A percentile compares a stretch with the other conserved stretches of the same genome.
These are phyloP conservation scores for Aradus depressus DNA, from an alignment of 2,888 invertebrate species.

Conservation along the genomic window DNA sequence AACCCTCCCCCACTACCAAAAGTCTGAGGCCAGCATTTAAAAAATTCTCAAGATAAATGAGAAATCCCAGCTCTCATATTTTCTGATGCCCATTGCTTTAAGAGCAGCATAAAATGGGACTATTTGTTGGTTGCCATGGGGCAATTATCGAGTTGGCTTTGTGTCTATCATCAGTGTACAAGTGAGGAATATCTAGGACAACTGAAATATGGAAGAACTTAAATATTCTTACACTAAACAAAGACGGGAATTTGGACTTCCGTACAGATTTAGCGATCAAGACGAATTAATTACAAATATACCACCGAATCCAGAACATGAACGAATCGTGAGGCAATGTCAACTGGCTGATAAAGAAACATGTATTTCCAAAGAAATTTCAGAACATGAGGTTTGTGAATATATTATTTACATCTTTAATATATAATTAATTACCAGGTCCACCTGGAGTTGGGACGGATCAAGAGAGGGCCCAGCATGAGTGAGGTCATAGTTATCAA, in stretches of 20 bases:
- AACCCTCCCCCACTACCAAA: too few relatives aligned
- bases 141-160: too few relatives aligned
- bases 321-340: slow-evolving; percentile 49
- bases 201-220: slow-evolving; percentile 42
- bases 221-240: slow-evolving; percentile 53
- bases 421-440: neutral
- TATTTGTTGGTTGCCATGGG: too few relatives aligned
- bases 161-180: too few relatives aligned
- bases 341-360: slow-evolving; percentile 50
- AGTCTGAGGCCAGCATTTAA: too few relatives aligned
- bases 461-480: neutral
- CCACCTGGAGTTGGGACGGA: too few relatives aligned
- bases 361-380: slow-evolving; percentile 49
- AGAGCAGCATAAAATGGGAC: too few relatives aligned
- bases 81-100: too few relatives aligned
- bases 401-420: neutral
- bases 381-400: slow-evolving; percentile 50
- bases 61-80: too few relatives aligned
- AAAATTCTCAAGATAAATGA: too few relatives aligned
- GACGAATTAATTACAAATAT: slow-evolving; percentile 38
- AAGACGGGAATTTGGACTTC: slow-evolving; percentile 58
- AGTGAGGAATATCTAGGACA: too few relatives aligned
- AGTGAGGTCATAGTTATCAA: neutral
- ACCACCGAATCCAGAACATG: slow-evolving; percentile 42
- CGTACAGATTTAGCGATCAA: slow-evolving; percentile 56